phyloP scores from a whole-genome alignment of 2,888 invertebrate genomes.

The Notocelia uddmanniana region DNA sequence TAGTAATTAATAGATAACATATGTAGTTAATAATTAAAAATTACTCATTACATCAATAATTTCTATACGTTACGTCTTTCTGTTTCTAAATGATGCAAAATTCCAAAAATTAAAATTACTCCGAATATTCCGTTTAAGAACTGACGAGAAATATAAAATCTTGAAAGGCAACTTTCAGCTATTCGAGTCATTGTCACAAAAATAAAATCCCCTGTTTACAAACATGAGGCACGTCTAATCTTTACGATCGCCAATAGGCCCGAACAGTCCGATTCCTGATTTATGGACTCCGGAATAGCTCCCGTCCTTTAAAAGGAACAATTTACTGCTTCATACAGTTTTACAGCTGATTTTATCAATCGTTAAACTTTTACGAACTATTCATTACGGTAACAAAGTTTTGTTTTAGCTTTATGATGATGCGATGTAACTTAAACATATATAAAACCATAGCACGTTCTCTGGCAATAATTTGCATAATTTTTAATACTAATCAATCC shows the following conservation, averaged over 20 bases:
- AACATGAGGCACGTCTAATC: conserved; percentile 58
- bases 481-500: background rate
- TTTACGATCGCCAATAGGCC: conserved; percentile 74
- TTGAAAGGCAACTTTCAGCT: background rate
- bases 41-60: too few species aligned
- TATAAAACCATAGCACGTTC: background rate
- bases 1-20: too few species aligned
- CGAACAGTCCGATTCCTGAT: conserved; percentile 74
- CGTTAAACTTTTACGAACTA: conserved; percentile 78
- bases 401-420: conserved; percentile 28
- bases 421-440: background rate
- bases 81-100: too few species aligned
- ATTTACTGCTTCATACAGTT: conserved; percentile 80
- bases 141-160: background rate
- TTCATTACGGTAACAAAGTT: conserved; percentile 63
- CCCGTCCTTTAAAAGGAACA: conserved; percentile 73
- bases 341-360: conserved; percentile 84
- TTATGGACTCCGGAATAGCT: conserved; percentile 78
- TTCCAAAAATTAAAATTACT: too few species aligned
- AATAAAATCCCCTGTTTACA: conserved; percentile 44
- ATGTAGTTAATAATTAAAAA: too few species aligned
- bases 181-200: conserved; percentile 28
- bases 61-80: too few species aligned
- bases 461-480: background rate
- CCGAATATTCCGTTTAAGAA: too few species aligned